Base-by-base conservation (phyloP, 2,113 vertebrate genomes). In the Melanocharis versteri region DNA sequence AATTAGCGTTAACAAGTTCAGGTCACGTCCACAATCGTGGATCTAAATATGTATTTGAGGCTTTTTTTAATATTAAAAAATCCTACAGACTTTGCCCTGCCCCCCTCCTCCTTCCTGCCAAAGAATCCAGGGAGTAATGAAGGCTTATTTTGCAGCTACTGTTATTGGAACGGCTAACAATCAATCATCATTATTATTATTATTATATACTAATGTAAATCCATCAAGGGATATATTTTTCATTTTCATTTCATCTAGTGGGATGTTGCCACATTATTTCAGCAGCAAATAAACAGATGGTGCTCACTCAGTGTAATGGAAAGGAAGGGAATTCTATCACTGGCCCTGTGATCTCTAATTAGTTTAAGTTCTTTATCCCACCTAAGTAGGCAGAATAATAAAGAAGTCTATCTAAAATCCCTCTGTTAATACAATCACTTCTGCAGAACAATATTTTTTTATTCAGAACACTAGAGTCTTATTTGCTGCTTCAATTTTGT, bases 201-300 rank as follows among this genome's bases (percentile, higher is more conserved):
- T 82, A 27, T 68, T 62, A 73, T 50, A 81, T 48, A 84, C 20
- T 65, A 85, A 93, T 39, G 48, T 57, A 79, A 89, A 95, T 87
- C 81, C 70, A 83, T 39, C 60, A 81, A 71, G 60, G 56, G 80
- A 93, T 93, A 62, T 87, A 83, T 87, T 87, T 93, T 95, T 90
- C 70, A 89, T 95, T 95, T 95, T 73, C 51, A 50, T 95, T 95
- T 96, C 18, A 83, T 85, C 61, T 61, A 79, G 45, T 44, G 50
- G 61, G 81, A 76, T 76, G 62, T 45, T 79, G 51, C 40, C 16
- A 71, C 31, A 39, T 82, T 79, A 94, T 79, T 91, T 51, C 62
- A 87, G 70, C 33, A 77, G 60, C 54, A 62, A 84, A 76, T 8
- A 96, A 60, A 79, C 84, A 96, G 61, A 93, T 54, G 61, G 70